Evolutionary conservation across 2,888 invertebrate genomes (phyloP), one percentile per base, ranked within the genome.

Genomic region (Polyploca ridens): DNA sequence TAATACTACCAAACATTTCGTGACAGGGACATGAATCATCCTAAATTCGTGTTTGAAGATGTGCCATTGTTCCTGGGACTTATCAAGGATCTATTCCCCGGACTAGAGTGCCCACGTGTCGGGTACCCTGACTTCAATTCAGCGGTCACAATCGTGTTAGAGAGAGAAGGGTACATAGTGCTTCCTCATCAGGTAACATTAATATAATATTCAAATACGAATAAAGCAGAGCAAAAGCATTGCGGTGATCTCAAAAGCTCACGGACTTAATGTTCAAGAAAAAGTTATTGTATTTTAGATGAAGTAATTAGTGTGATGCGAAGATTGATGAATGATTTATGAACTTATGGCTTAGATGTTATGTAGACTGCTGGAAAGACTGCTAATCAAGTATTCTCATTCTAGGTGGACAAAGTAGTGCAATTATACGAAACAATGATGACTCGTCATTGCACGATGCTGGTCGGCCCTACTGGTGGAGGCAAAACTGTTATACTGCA

Each of bases 391-490:
- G 5, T 49, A 69, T 58, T 66, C 61, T 41, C 33, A 66, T 67
- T 73, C 6, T 80, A 97, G 97, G 95, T 97, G 68, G 97, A 98
- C 83, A 98, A 98, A 95, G 96, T 98, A 27, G 96, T 98, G 6
- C 98, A 99, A 88, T 84, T 99, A 86, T 98, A 98, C 84, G 98
- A 99, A 93, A 98, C 98, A 0, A 98, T 98, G 98, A 97, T 98
- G 97, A 98, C 98, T 0, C 95, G 98, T 49, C 98, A 98, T 90
- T 98, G 98, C 63, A 96, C 97, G 5, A 98, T 99, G 98, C 88
- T 99, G 69, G 97, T 98, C 4, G 99, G 99, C 0, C 98, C 98
- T 27, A 98, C 98, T 5, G 98, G 98, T 35, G 98, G 98, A 33
- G 99, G 99, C 19, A 99, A 99, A 93, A 96, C 97, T 2, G 97